Percentiles rank a stretch among this genome's conserved stretches.
Conservation (phyloP, 1,140 invertebrate genomes). For the Chymomyza costata region DNA sequence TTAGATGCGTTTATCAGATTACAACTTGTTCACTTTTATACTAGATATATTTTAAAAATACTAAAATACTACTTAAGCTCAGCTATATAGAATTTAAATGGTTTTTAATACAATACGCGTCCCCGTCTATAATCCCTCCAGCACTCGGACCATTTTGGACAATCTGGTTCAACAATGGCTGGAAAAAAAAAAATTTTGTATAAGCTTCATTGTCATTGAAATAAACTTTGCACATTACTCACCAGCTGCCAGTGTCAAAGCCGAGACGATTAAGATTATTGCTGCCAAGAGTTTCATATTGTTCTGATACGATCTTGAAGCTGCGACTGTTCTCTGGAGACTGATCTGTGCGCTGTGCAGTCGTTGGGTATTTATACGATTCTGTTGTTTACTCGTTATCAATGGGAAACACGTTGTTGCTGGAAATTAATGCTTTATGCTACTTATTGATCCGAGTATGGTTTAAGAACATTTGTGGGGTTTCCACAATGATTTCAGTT, state of each 20-base stretch:
- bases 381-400: too few species aligned
- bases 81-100: conserved; percentile 9
- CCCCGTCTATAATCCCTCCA: conserved; percentile 29
- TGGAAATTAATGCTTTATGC: too few species aligned
- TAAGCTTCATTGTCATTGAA: background rate
- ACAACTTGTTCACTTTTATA: too few species aligned
- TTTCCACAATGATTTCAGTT: too few species aligned
- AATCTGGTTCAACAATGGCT: conserved; percentile 20
- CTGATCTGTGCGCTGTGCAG: too few species aligned
- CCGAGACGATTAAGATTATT: conserved; percentile 1
- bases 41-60: too few species aligned
- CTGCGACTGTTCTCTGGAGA: conserved; percentile 3
- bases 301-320: background rate
- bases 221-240: conserved; percentile 12
- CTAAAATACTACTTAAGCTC: too few species aligned
- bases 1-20: too few species aligned
- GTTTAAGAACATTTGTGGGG: too few species aligned
- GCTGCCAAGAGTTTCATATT: conserved; percentile 22
- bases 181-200: background rate
- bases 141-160: conserved; percentile 24
- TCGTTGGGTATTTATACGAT: too few species aligned
- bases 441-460: too few species aligned
- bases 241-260: conserved; percentile 19
- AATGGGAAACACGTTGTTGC: too few species aligned
- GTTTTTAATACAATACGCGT: conserved; percentile 10